Conservation (phyloP, 2,888 invertebrate species). For the Piscicola geometra region DNA sequence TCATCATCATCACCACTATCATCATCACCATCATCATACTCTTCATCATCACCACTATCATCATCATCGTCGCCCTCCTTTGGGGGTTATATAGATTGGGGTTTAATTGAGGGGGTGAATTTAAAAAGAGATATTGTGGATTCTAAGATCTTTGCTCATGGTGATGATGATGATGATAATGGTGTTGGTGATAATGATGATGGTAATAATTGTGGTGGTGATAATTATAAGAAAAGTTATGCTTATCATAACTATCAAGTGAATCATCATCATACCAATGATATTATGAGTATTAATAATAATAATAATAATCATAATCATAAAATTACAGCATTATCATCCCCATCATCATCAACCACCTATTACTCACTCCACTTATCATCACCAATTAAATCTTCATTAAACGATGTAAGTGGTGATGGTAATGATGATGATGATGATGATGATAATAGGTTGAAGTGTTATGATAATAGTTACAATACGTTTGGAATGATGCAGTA, state of each 20-base stretch:
- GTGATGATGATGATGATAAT: neutral
- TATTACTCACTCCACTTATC: constrained; percentile 1
- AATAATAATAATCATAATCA: constrained; percentile 2
- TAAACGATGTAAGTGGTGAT: neutral
- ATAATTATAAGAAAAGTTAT: constrained; percentile 21
- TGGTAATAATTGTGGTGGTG: constrained; percentile 1
- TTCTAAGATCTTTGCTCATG: neutral
- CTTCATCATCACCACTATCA: neutral
- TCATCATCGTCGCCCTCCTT: neutral
- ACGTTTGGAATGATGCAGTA: neutral
- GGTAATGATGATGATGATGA: neutral
- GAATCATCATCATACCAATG: neutral
- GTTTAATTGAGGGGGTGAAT: neutral
- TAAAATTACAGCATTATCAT: neutral
- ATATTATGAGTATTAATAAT: neutral
- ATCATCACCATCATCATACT: neutral
- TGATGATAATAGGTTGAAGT: neutral
- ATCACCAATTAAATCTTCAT: neutral
- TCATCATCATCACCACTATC: neutral
- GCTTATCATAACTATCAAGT: neutral
- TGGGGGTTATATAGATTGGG: neutral
- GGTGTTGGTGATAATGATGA: neutral
- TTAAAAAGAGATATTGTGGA: neutral
- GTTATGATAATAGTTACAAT: constrained; percentile 2
- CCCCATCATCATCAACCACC: neutral